A percentile compares a stretch with the other conserved stretches of the same genome.
Evolutionary conservation across 2,888 invertebrate genomes (phyloP).

Genomic region (Tridacna crocea): DNA sequence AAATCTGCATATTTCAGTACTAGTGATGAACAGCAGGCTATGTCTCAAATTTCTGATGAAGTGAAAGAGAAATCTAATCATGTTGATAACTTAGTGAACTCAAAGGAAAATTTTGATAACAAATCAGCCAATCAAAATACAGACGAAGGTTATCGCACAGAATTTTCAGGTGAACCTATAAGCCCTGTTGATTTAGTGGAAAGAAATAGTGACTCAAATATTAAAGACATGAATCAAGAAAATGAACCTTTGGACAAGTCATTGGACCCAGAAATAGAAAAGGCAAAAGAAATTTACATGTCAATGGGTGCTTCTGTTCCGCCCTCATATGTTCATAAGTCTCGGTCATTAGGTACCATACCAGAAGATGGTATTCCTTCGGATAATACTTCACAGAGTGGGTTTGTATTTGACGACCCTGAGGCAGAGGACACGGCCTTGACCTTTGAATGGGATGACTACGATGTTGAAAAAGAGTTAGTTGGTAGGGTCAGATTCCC

Average conservation of each 20-base stretch:
- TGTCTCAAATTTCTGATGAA: slow-evolving; percentile 3
- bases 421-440: slow-evolving; percentile 63
- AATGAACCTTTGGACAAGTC: slow-evolving; percentile 30
- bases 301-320: slow-evolving; percentile 72
- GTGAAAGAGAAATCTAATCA: neutral
- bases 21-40: slow-evolving; percentile 3
- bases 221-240: slow-evolving; percentile 11
- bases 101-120: slow-evolving; percentile 20
- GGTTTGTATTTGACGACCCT: slow-evolving; percentile 70
- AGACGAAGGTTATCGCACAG: slow-evolving; percentile 59
- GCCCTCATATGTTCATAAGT: slow-evolving; percentile 64
- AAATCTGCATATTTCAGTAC: slow-evolving; percentile 53
- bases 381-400: slow-evolving; percentile 67
- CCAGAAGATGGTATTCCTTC: slow-evolving; percentile 73
- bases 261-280: slow-evolving; percentile 62
- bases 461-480: slow-evolving; percentile 74
- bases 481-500: slow-evolving; percentile 68
- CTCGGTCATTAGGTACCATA: slow-evolving; percentile 71
- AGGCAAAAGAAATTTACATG: slow-evolving; percentile 75
- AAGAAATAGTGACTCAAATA: slow-evolving; percentile 20
- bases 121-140: slow-evolving; percentile 46
- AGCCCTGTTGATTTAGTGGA: slow-evolving; percentile 24
- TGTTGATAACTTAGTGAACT: neutral
- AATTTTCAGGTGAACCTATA: slow-evolving; percentile 9
- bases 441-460: slow-evolving; percentile 80